Base-by-base conservation (phyloP, 2,797 vertebrate species). In the Oryzias dopingdopingensis region DNA sequence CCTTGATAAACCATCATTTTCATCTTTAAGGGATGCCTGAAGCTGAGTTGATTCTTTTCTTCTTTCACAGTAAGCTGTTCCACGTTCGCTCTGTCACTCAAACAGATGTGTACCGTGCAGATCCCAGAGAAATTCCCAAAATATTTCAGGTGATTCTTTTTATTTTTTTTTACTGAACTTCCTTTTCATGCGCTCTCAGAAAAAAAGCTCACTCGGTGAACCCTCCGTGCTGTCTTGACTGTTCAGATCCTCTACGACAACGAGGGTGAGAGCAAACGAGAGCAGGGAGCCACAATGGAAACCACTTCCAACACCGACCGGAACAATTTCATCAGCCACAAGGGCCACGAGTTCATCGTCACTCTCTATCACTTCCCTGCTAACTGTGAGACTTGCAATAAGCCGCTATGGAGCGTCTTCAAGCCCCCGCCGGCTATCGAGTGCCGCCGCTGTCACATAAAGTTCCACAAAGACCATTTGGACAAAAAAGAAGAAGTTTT, bases 361-460 rank as follows among this genome's bases (percentile, higher is more conserved):
- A 98, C 96, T 1, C 92, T 99, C 26, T 99, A 99, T 84, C 97
- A 99, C 88, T 98, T 99, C 75, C 97, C 97, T 32, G 95, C 95
- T 62, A 96, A 93, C 90, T 99, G 97, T 53, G 97, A 98, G 76
- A 95, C 90, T 23, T 99, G 97, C 67, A 89, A 95, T 42, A 94
- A 95, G 56, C 96, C 96, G 0, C 77, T 99, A 66, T 99, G 96
- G 97, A 81, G 97, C 23, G 93, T 99, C 88, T 98, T 99, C 74
- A 99, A 95, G 76, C 97, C 97, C 8, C 97, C 97, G 42, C 91
- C 96, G 37, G 96, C 97, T 46, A 82, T 98, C 0, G 97, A 99
- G 89, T 99, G 97, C 77, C 94, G 95, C 24, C 93, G 96, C 86
- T 99, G 97, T 88, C 95, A 95, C 78, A 92, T 93, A 62, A 99